Percentiles rank a stretch among this genome's conserved stretches.
phyloP scores from a whole-genome alignment of 2,113 vertebrate genomes.

The Donacobius atricapilla region DNA sequence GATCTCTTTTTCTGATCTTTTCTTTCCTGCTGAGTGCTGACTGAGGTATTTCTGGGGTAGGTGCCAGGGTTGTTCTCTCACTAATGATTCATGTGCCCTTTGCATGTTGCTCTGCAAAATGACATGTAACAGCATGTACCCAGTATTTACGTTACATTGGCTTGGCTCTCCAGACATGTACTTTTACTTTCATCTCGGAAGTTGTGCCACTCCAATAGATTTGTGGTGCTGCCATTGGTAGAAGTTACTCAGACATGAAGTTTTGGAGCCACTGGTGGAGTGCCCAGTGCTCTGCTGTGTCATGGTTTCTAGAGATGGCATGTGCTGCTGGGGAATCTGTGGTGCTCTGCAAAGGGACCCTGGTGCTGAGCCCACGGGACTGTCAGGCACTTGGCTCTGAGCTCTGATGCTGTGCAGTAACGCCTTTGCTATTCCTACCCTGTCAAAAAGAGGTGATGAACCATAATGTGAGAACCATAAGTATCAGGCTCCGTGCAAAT shows the following conservation, averaged over 20 bases:
- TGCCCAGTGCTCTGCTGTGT: background rate
- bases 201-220: background rate
- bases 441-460: background rate
- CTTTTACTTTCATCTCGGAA: constrained; percentile 51
- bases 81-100: constrained; percentile 58
- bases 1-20: background rate
- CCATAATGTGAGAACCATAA: background rate
- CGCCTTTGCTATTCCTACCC: background rate
- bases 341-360: background rate
- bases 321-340: background rate
- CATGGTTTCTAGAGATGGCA: background rate
- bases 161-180: background rate
- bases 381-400: background rate
- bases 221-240: background rate
- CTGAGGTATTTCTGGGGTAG: constrained; percentile 58
- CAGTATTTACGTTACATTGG: background rate
- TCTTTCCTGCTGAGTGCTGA: constrained; percentile 36
- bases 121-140: constrained; percentile 48
- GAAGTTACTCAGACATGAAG: background rate
- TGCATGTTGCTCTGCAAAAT: constrained; percentile 27
- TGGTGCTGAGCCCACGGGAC: rapidly evolving
- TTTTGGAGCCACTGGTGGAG: background rate
- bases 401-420: background rate
- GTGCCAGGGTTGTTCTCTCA: constrained; percentile 45
- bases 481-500: background rate